phyloP scores from a whole-genome alignment of 2,888 invertebrate species.

The Celastrina argiolus region DNA sequence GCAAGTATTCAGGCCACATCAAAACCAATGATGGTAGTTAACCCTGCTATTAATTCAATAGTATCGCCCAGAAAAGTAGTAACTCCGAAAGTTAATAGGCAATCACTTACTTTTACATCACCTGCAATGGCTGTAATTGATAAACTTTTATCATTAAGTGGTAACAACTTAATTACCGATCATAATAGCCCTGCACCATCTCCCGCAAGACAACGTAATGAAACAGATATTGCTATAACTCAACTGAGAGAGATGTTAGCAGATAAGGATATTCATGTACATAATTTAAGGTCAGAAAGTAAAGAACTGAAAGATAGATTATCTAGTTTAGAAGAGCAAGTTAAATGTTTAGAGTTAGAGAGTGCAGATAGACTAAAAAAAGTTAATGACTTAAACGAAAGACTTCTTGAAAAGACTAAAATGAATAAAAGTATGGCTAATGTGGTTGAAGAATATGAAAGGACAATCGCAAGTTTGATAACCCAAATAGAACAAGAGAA shows the following conservation, averaged over 20 bases:
- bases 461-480: slow-evolving; percentile 85
- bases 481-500: slow-evolving; percentile 84
- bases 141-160: slow-evolving; percentile 65
- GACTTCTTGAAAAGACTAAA: slow-evolving; percentile 60
- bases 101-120: slow-evolving; percentile 64
- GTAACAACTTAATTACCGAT: slow-evolving; percentile 50
- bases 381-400: slow-evolving; percentile 59
- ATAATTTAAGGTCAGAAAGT: slow-evolving; percentile 68
- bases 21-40: slow-evolving; percentile 70
- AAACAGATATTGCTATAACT: slow-evolving; percentile 57
- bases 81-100: slow-evolving; percentile 54
- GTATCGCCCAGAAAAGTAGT: slow-evolving; percentile 51
- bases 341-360: slow-evolving; percentile 54
- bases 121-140: slow-evolving; percentile 76
- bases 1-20: slow-evolving; percentile 46
- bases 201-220: slow-evolving; percentile 47
- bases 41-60: slow-evolving; percentile 60
- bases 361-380: slow-evolving; percentile 55
- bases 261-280: slow-evolving; percentile 74
- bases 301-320: slow-evolving; percentile 70
- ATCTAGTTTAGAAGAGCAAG: slow-evolving; percentile 54
- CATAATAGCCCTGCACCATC: slow-evolving; percentile 47
- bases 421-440: slow-evolving; percentile 78
- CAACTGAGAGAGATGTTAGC: slow-evolving; percentile 73
- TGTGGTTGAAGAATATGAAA: slow-evolving; percentile 87